Conservation (phyloP, 2,888 invertebrate genomes). For the Eupsilia transversa region DNA sequence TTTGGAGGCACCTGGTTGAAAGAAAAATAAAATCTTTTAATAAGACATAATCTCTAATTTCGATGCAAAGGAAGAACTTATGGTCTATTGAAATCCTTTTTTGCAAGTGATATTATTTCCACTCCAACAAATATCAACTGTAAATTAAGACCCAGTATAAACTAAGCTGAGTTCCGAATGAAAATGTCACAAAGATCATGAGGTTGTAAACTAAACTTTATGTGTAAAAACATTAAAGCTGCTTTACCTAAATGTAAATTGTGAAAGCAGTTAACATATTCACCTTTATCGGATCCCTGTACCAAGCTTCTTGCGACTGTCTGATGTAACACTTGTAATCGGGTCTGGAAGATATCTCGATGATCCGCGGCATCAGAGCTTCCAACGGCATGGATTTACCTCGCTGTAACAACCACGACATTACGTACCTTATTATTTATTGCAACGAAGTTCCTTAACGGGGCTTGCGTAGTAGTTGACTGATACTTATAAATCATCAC, state of each 20-base stretch:
- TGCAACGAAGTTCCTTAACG: not conserved
- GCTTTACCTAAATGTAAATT: not conserved
- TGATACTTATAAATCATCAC: not conserved
- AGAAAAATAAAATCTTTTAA: constrained; percentile 1
- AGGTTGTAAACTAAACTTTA: not conserved
- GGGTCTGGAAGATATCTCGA: constrained; percentile 73
- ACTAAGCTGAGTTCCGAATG: not conserved
- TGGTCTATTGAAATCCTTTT: not conserved
- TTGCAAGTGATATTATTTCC: not conserved
- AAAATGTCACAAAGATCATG: not conserved
- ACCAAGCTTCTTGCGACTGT: constrained; percentile 82
- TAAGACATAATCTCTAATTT: not conserved
- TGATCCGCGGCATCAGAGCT: constrained; percentile 79
- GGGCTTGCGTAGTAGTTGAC: not conserved
- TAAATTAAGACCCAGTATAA: not conserved
- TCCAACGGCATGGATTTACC: constrained; percentile 77
- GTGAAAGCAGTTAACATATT: not conserved
- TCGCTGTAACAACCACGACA: constrained; percentile 72
- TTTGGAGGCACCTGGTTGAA: constrained; percentile 79
- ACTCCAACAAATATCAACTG: not conserved
- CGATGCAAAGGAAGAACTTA: not conserved
- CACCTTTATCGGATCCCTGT: constrained; percentile 85
- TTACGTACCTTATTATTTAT: not conserved
- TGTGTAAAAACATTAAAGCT: not conserved
- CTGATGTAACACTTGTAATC: constrained; percentile 81